Percentiles rank a stretch among this genome's conserved stretches.
Conservation (phyloP, 2,888 invertebrate genomes). For the Tholera decimalis region DNA sequence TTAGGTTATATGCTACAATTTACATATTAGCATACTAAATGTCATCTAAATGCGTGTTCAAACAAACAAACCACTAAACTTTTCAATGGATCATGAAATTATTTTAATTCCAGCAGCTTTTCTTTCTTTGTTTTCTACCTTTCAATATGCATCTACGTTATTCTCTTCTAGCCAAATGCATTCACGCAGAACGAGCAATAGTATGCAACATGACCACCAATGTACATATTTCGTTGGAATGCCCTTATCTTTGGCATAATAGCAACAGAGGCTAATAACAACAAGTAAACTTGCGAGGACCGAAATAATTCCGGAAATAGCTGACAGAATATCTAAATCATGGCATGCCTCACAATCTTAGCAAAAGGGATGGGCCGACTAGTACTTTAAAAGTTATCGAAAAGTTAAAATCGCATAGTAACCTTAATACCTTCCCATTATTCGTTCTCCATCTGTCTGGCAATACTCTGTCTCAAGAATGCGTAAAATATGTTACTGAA, state of each 20-base stretch:
- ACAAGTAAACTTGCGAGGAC: constrained; percentile 49
- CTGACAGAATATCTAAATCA: constrained; percentile 66
- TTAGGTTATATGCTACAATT: no score
- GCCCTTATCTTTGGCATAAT: constrained; percentile 50
- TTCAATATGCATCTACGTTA: neutral
- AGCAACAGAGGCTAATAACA: constrained; percentile 57
- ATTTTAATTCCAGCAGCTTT: neutral
- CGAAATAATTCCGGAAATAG: constrained; percentile 64
- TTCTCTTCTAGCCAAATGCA: neutral
- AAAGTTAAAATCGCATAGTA: neutral
- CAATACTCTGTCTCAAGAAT: no score
- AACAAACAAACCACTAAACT: no score
- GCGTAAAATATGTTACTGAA: no score
- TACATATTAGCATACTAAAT: no score
- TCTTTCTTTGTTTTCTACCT: neutral
- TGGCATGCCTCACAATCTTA: constrained; percentile 56
- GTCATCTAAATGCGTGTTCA: no score
- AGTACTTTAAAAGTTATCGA: constrained; percentile 24
- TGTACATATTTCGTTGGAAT: constrained; percentile 24
- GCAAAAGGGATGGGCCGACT: constrained; percentile 22
- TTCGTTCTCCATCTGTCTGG: no score
- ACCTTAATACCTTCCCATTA: no score
- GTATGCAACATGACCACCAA: constrained; percentile 16
- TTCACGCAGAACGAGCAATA: neutral
- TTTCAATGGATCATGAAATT: no score